phyloP scores from a whole-genome alignment of 2,888 invertebrate genomes.

The Heliconius ismenius region DNA sequence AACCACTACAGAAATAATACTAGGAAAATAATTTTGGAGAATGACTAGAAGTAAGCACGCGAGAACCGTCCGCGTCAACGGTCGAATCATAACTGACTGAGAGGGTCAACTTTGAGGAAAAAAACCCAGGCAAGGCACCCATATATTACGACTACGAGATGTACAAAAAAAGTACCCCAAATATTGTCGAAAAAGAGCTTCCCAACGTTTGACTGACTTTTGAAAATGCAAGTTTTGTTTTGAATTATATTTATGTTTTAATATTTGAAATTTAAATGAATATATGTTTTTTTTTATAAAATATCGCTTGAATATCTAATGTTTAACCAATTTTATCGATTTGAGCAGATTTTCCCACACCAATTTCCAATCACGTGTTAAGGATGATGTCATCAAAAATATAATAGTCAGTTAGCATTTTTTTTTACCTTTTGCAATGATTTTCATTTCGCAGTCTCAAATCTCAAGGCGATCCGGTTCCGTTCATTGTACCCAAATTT shows the following conservation, averaged over 20 bases:
- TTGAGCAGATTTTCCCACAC: slow-evolving; percentile 14
- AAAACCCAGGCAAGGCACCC: slow-evolving; percentile 75
- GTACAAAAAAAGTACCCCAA: slow-evolving; percentile 80
- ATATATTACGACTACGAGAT: slow-evolving; percentile 81
- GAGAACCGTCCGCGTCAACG: slow-evolving; percentile 72
- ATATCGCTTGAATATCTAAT: not conserved
- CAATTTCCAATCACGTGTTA: slow-evolving; percentile 31
- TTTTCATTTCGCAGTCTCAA: slow-evolving; percentile 64
- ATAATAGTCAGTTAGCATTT: slow-evolving; percentile 37
- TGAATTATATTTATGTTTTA: not conserved
- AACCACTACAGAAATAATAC: slow-evolving; percentile 51
- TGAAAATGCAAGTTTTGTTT: not conserved
- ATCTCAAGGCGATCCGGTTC: slow-evolving; percentile 72
- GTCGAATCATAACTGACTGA: slow-evolving; percentile 76
- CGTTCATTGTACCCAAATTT: slow-evolving; percentile 74
- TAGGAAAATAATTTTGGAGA: slow-evolving; percentile 67
- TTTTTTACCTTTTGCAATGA: slow-evolving; percentile 46
- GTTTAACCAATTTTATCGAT: not conserved
- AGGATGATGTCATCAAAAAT: slow-evolving; percentile 42
- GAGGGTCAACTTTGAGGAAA: slow-evolving; percentile 76
- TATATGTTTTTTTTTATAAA: not conserved
- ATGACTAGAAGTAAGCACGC: slow-evolving; percentile 77
- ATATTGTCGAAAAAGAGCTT: slow-evolving; percentile 69
- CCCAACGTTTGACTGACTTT: slow-evolving; percentile 59
- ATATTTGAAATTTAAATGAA: not conserved